Evolutionary conservation across 2,113 vertebrate species (phyloP).

Genomic region (Vulpes lagopus): DNA sequence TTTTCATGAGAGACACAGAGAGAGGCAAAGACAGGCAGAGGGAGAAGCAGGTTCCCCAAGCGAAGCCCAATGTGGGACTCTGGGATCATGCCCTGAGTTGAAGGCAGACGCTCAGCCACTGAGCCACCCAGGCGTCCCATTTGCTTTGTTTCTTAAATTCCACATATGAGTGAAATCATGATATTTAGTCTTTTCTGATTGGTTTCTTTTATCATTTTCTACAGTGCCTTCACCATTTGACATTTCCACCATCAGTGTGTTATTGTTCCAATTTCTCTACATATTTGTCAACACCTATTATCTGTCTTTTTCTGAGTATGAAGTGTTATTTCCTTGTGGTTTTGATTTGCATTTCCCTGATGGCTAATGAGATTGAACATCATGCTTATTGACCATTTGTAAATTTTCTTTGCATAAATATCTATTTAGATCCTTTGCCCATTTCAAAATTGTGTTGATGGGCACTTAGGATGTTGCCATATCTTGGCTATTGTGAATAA

Average conservation of each 20-base stretch:
- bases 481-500: not conserved
- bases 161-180: not conserved
- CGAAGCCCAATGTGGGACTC: too few species aligned
- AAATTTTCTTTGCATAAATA: not conserved
- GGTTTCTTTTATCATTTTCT: not conserved
- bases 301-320: not conserved
- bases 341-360: slow-evolving; percentile 31
- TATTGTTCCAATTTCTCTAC: not conserved
- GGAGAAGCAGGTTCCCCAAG: too few species aligned
- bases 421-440: not conserved
- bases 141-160: not conserved
- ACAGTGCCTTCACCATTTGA: not conserved
- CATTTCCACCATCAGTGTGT: not conserved
- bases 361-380: not conserved
- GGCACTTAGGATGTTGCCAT: not conserved
- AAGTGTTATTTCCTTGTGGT: not conserved
- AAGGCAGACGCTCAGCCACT: too few species aligned
- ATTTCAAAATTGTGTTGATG: not conserved
- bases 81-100: too few species aligned
- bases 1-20: too few species aligned
- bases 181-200: not conserved
- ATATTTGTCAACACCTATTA: not conserved
- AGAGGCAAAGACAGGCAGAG: too few species aligned
- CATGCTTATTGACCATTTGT: not conserved
- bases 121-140: too few species aligned